Conservation (phyloP, 1,140 invertebrate species). For the Lysiphlebus fabarum region DNA sequence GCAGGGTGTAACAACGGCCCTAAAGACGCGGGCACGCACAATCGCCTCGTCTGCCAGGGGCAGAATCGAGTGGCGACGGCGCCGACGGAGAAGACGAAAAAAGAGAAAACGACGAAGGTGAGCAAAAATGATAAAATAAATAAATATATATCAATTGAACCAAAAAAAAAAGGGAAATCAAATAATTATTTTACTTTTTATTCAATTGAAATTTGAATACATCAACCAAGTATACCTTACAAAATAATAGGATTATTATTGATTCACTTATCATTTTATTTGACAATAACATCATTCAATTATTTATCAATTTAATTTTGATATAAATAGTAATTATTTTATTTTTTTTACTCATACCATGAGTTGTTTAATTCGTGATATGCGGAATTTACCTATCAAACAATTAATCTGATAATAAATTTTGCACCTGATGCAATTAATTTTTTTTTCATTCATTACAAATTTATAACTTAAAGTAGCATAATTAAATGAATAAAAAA, state of each 20-base stretch:
- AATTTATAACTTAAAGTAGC: neutral
- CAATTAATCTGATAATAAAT: constrained; percentile 15
- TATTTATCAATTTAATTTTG: too few relatives aligned
- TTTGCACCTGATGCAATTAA: constrained; percentile 15
- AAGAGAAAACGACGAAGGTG: constrained; percentile 53
- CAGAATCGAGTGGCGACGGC: constrained; percentile 43
- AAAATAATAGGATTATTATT: too few relatives aligned
- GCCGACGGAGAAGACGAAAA: constrained; percentile 53
- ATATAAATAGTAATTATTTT: too few relatives aligned
- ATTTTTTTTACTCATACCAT: neutral
- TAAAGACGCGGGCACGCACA: constrained; percentile 43
- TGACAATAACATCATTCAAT: too few relatives aligned
- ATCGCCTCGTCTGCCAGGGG: constrained; percentile 48
- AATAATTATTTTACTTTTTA: too few relatives aligned
- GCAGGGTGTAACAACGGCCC: constrained; percentile 50
- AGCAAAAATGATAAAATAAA: constrained; percentile 21
- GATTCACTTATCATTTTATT: too few relatives aligned
- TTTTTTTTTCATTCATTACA: constrained; percentile 10
- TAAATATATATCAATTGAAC: too few relatives aligned
- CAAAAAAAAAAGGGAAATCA: too few relatives aligned
- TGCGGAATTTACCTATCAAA: constrained; percentile 8
- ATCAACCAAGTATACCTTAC: too few relatives aligned
- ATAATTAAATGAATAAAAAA: neutral
- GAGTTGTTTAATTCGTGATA: constrained; percentile 5
- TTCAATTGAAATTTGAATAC: too few relatives aligned